Conservation (phyloP, 2,113 vertebrate species). For the Panthera uncia region DNA sequence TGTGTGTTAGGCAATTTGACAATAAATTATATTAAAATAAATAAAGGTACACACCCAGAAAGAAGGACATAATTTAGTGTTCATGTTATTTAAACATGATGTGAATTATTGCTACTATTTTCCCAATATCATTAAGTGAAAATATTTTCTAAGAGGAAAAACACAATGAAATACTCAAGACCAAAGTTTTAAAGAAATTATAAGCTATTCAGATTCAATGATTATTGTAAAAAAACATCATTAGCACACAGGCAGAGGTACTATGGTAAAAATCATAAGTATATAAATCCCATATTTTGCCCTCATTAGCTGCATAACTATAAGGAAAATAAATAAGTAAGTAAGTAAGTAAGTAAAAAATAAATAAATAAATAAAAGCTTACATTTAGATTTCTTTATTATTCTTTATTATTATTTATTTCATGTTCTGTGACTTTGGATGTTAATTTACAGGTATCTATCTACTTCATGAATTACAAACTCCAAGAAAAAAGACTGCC, state of each 20-base stretch:
- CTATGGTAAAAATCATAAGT: neutral
- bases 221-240: neutral
- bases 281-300: neutral
- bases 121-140: slow-evolving; percentile 9
- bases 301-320: neutral
- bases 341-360: neutral
- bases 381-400: neutral
- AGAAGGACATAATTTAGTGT: neutral
- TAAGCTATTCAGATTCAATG: neutral
- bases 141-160: neutral
- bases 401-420: neutral
- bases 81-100: neutral
- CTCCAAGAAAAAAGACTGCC: neutral
- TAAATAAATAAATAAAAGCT: neutral
- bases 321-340: neutral
- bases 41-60: too few species aligned
- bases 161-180: neutral
- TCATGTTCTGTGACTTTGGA: neutral
- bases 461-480: neutral
- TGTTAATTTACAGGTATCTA: neutral
- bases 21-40: too few species aligned
- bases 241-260: neutral
- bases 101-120: neutral
- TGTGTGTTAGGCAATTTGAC: too few species aligned
- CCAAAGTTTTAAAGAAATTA: neutral